These are phyloP conservation scores for Gasteruption jaculator DNA, from an alignment of 2,888 invertebrate species.

Conservation along the genomic window DNA sequence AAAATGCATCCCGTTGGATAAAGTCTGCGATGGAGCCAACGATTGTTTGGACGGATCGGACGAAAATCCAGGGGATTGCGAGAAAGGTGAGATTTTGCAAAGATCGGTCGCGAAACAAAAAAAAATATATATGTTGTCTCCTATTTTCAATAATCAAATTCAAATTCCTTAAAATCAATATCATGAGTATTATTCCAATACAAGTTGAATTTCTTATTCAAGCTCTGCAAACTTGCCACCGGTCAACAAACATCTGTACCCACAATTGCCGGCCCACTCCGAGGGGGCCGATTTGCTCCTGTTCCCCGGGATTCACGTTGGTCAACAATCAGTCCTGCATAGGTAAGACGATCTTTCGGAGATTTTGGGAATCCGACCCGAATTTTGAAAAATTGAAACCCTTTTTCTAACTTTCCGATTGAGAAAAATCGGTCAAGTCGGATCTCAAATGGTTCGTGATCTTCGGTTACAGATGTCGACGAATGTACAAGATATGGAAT, in stretches of 20 bases:
- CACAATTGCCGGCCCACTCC: conserved; percentile 52
- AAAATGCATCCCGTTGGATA: conserved; percentile 55
- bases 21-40: conserved; percentile 56
- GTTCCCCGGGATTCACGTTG: conserved; percentile 50
- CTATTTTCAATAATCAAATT: background rate
- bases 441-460: too few species aligned
- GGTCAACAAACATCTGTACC: too few species aligned
- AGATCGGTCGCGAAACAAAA: background rate
- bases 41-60: conserved; percentile 64
- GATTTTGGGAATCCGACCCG: too few species aligned
- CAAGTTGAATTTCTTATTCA: too few species aligned
- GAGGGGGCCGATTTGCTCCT: conserved; percentile 58
- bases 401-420: too few species aligned
- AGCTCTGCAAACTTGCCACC: background rate
- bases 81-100: conserved; percentile 30
- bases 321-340: conserved; percentile 25
- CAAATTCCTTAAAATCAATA: background rate
- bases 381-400: too few species aligned
- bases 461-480: conserved; percentile 56
- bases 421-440: too few species aligned
- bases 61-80: conserved; percentile 54
- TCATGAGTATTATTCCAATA: background rate
- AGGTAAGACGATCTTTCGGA: conserved; percentile 25
- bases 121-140: conserved; percentile 1
- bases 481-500: conserved; percentile 62